Evolutionary conservation across 2,797 vertebrate species (phyloP), one percentile per base, ranked within the genome.

Genomic region (Xerus rutilus): DNA sequence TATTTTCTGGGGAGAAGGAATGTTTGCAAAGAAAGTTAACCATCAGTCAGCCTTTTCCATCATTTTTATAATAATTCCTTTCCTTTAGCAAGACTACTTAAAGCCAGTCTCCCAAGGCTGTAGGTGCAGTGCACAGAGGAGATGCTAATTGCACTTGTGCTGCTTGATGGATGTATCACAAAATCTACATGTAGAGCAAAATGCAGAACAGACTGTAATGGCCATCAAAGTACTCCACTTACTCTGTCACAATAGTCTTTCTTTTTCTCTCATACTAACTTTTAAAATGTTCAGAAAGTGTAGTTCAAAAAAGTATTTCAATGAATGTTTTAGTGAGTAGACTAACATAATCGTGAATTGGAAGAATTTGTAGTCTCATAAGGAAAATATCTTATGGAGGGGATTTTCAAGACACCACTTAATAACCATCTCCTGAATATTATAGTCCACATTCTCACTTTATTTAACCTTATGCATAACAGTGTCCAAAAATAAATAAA

Each of bases 251-350:
- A n/a, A 1, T 47, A 49, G 23, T 49, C 32, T 28, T 76, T 35
- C 30, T 88, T 77, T 94, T 70, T 91, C 30, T 62, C 69, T 88
- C 21, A 7, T 25, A 81, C 20, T 81, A 72, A n/a, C 73, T 77
- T 87, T 90, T 65, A 54, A 87, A 88, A 82, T 78, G 4, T 32
- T 91, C 76, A 85, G 62, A 92, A 77, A 88, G 17, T 78, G 5
- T 78, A 92, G 47, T 32, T 39, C 14, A 67, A 86, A 15, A 76
- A 76, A 73, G 67, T n/a, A 76, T 84, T 91, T 86, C 74, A 95
- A 30, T 93, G 90, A 79, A 54, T 81, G 54, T 30, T 96, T 86
- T 84, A 70, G 28, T 81, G 93, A 77, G 64, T 70, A 59, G 30
- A 45, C n/a, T 32, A 94, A 81, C 62, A 62, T 59, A 72, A 65